Percentiles rank a stretch among this genome's conserved stretches.
These are phyloP conservation scores for Cheirogaleus major DNA, from an alignment of 2,797 vertebrate species.

Conservation along the genomic window DNA sequence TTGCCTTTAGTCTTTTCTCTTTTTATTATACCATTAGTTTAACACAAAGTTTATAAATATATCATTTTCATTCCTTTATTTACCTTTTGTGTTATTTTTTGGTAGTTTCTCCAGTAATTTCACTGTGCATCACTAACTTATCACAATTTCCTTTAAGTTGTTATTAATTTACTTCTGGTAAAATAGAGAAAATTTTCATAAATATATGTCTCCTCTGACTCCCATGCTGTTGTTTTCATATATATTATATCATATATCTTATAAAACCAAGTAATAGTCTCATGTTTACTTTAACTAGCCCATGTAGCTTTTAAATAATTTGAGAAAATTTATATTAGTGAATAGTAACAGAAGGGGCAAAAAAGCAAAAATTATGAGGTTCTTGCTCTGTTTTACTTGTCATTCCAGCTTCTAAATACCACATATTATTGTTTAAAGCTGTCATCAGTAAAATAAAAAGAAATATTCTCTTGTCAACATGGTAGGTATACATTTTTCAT, in stretches of 20 bases:
- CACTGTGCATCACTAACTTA: neutral
- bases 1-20: neutral
- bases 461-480: neutral
- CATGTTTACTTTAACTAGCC: neutral
- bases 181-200: neutral
- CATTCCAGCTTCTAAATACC: neutral
- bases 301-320: neutral
- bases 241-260: neutral
- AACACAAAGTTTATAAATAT: neutral
- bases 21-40: neutral
- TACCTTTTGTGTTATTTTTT: neutral
- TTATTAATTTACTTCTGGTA: neutral
- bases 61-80: neutral
- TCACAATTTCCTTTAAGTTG: neutral
- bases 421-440: neutral
- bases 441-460: neutral
- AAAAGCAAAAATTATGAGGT: neutral
- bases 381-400: neutral
- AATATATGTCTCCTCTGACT: neutral
- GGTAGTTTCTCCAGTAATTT: neutral
- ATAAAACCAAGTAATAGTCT: neutral
- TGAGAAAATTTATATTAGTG: neutral
- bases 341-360: neutral
- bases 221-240: neutral
- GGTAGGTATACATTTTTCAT: neutral